Evolutionary conservation across 2,797 vertebrate species (phyloP).

Genomic region (Lacerta viridis): DNA sequence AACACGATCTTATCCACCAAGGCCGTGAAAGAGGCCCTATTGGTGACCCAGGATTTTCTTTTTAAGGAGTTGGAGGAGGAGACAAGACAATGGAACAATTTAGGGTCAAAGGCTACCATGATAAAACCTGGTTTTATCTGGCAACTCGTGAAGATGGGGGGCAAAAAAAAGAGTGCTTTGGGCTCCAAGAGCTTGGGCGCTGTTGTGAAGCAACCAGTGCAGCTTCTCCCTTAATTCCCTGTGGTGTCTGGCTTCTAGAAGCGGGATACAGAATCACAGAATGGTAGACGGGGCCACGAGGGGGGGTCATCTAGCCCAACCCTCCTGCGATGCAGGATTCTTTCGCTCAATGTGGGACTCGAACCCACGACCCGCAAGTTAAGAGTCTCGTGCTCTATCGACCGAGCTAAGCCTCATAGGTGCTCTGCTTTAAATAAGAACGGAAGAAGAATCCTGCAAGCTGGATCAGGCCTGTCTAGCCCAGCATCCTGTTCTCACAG

Average conservation of each 20-base stretch:
- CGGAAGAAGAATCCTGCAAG: too few species aligned
- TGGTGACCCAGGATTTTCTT: neutral
- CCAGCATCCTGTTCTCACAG: too few species aligned
- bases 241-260: neutral
- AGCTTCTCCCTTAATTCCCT: neutral
- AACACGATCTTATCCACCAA: neutral
- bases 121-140: neutral
- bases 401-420: too few species aligned
- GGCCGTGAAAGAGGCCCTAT: neutral
- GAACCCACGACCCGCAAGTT: too few species aligned
- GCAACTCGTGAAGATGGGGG: neutral
- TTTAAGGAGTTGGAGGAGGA: neutral
- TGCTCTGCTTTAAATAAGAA: neutral
- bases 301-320: too few species aligned
- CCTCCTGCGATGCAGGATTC: too few species aligned
- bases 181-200: too few species aligned
- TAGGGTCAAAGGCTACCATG: neutral
- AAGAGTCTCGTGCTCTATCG: too few species aligned
- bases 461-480: too few species aligned
- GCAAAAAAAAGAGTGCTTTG: neutral
- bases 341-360: too few species aligned
- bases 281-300: too few species aligned
- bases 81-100: neutral
- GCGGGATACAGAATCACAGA: too few species aligned
- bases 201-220: neutral